Percentiles rank a stretch among this genome's conserved stretches.
phyloP scores from a whole-genome alignment of 2,888 invertebrate genomes.

The Frankliniella fusca region DNA sequence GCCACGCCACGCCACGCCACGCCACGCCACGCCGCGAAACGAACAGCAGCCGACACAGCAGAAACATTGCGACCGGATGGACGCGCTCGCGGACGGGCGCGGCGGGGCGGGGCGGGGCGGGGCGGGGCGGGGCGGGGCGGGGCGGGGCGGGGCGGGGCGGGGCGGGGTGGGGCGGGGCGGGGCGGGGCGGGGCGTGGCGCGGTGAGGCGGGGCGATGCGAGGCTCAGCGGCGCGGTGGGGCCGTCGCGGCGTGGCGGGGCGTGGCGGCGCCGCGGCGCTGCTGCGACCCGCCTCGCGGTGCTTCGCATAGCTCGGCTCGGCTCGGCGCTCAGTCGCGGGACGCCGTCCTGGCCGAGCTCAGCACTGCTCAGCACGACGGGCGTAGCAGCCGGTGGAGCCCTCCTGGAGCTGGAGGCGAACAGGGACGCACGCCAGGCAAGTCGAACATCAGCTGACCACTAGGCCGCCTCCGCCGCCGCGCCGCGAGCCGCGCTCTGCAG shows the following conservation, averaged over 20 bases:
- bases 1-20: not conserved
- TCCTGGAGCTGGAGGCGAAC: too few species aligned
- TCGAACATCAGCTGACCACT: too few species aligned
- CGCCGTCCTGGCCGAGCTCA: not conserved
- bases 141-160: not conserved
- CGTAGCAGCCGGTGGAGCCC: too few species aligned
- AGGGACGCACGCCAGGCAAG: too few species aligned
- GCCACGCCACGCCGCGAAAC: too few species aligned
- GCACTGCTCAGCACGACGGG: not conserved
- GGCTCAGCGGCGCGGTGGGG: not conserved
- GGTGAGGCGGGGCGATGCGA: not conserved
- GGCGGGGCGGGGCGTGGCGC: not conserved
- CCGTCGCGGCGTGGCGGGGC: not conserved
- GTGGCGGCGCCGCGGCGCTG: not conserved
- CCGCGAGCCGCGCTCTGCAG: not conserved
- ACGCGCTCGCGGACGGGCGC: not conserved
- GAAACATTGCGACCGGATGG: slow-evolving; percentile 10
- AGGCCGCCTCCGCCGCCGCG: not conserved
- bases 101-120: not conserved
- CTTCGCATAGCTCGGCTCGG: not conserved
- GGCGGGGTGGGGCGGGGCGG: not conserved
- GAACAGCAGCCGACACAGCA: not conserved
- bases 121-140: not conserved
- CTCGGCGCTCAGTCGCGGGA: not conserved
- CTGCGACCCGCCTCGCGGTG: not conserved